These are phyloP conservation scores for Hymenochirus boettgeri DNA, from an alignment of 2,113 vertebrate genomes.

Conservation along the genomic window DNA sequence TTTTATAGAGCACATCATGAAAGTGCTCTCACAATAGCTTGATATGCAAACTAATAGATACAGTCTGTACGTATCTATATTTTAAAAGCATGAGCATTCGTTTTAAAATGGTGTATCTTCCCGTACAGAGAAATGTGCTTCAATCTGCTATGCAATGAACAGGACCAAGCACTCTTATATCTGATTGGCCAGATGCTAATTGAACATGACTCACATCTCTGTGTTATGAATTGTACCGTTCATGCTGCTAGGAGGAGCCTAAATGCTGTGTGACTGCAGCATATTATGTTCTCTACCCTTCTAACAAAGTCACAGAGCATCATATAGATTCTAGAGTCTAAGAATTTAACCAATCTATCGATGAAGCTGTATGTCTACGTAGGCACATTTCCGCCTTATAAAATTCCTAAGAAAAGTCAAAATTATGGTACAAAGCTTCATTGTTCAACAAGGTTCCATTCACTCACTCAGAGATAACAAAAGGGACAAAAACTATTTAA, in stretches of 20 bases:
- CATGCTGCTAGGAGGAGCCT: constrained; percentile 36
- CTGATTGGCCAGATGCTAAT: constrained; percentile 17
- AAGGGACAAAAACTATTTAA: too few species aligned
- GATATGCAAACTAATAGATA: neutral
- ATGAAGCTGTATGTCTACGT: too few species aligned
- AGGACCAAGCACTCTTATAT: neutral
- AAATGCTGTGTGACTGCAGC: constrained; percentile 28
- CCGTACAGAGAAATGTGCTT: neutral
- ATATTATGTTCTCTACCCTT: constrained; percentile 33
- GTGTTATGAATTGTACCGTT: constrained; percentile 32
- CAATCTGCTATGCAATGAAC: neutral
- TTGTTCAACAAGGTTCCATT: neutral
- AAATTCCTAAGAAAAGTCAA: neutral
- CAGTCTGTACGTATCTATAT: neutral
- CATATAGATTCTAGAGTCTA: neutral
- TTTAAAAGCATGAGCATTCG: neutral
- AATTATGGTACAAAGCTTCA: neutral
- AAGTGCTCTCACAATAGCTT: too few species aligned
- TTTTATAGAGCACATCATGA: neutral
- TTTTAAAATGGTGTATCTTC: neutral
- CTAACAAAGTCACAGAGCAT: constrained; percentile 34
- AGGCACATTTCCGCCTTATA: too few species aligned
- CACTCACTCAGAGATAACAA: too few species aligned
- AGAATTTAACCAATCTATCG: constrained; percentile 2
- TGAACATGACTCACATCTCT: constrained; percentile 5